phyloP scores from a whole-genome alignment of 2,797 vertebrate species.

The Tachyglossus aculeatus region DNA sequence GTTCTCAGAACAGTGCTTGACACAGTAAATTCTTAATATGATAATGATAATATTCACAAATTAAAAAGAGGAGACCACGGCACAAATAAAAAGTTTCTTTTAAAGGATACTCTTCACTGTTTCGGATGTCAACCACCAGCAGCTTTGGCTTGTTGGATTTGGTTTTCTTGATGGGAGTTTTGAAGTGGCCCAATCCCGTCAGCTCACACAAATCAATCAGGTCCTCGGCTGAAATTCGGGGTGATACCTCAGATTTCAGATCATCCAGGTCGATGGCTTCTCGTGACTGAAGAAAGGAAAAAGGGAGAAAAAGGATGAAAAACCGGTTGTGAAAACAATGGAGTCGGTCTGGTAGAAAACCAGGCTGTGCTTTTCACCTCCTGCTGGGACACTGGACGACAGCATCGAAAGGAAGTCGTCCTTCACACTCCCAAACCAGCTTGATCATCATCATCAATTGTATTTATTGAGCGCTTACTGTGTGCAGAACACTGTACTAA shows the following conservation, averaged over 20 bases:
- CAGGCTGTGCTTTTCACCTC: background rate
- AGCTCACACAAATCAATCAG: conserved; percentile 95
- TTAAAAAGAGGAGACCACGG: too few relatives aligned
- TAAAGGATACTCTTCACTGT: conserved; percentile 95
- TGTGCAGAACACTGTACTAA: too few relatives aligned
- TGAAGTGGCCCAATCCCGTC: conserved; percentile 77
- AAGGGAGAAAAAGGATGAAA: conserved; percentile 21
- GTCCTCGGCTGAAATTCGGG: conserved; percentile 95
- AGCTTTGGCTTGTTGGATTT: conserved; percentile 92
- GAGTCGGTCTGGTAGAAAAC: background rate
- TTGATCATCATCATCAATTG: too few relatives aligned
- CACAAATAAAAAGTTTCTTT: too few relatives aligned
- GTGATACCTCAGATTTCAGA: conserved; percentile 92
- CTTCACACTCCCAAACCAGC: too few relatives aligned
- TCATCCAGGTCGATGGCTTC: conserved; percentile 90
- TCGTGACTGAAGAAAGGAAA: conserved; percentile 80
- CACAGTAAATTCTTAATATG: too few relatives aligned
- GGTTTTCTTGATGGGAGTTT: conserved; percentile 84
- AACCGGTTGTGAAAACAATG: background rate
- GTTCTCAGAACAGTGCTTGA: too few relatives aligned
- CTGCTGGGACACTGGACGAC: background rate
- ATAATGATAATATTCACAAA: too few relatives aligned
- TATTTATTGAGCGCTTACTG: too few relatives aligned
- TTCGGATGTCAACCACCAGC: conserved; percentile 93
- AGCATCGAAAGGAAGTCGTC: too few relatives aligned